A percentile compares a stretch with the other conserved stretches of the same genome.
Conservation (phyloP, 2,888 invertebrate genomes). For the Tenthredo mesomela region DNA sequence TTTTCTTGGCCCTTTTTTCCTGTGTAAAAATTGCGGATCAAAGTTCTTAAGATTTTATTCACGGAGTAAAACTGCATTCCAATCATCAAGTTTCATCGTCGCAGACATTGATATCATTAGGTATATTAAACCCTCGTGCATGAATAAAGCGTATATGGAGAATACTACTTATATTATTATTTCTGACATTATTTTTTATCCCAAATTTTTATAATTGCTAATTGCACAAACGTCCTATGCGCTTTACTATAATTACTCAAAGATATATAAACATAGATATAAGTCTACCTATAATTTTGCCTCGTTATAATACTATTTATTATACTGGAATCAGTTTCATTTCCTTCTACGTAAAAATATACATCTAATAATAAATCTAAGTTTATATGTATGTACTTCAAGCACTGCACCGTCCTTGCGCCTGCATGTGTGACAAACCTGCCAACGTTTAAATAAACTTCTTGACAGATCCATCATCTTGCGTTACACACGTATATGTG, state of each 20-base stretch:
- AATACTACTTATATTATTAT: neutral
- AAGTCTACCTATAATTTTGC: neutral
- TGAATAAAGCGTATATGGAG: neutral
- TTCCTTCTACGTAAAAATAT: neutral
- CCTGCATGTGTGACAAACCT: neutral
- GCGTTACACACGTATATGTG: neutral
- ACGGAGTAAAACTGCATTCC: neutral
- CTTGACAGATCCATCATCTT: slow-evolving; percentile 1
- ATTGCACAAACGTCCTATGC: neutral
- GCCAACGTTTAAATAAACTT: neutral
- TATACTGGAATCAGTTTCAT: neutral
- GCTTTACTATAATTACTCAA: neutral
- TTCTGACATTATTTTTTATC: neutral
- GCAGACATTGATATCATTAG: neutral
- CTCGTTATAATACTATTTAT: neutral
- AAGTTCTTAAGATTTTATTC: neutral
- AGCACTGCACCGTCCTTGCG: neutral
- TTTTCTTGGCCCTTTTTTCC: no score
- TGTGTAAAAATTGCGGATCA: neutral
- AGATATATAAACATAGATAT: neutral
- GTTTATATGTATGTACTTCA: neutral
- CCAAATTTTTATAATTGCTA: neutral
- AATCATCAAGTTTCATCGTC: neutral
- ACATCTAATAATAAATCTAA: slow-evolving; percentile 2
- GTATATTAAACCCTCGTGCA: neutral